Evolutionary conservation across 30 jellyfish, hydroid and myxozoan species (phyloP), one percentile per base, ranked within the genome.

Genomic region (Sanderia malayensis): DNA sequence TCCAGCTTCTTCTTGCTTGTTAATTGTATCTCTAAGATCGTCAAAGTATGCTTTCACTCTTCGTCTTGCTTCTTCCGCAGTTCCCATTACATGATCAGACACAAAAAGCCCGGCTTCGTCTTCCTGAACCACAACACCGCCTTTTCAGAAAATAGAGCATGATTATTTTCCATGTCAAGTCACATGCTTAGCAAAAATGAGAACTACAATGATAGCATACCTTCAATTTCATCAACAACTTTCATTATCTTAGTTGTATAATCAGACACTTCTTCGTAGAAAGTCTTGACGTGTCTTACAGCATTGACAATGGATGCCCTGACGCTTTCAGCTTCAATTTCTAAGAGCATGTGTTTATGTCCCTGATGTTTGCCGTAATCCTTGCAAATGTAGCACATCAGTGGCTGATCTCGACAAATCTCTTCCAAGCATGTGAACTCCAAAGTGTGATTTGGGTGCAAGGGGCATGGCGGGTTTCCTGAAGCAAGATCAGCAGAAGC

Each of bases 401-500:
- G 79, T 8, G 98, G 95, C 59, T 68, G 57, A 9, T 84, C 94
- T 31, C 82, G 70, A 72, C 98, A 92, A 21, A 30, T 41, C 44
- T 92, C 98, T 74, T 92, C 98, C 32, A 92, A 73, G 61, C 98
- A 92, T 31, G 96, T 92, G 76, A 92, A 92, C 79, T 92, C 98
- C 30, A 92, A 32, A 10, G 79, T 94, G 73, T 92, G 98, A 73
- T 88, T 85, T 53, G 62, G 85, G 47, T 92, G 98, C n/a, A 78
- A 85, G 18, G 87, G 87, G 58, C 98, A 92, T 0, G 95, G 94
- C n/a, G n/a, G n/a, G n/a, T n/a, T n/a, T n/a, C n/a, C n/a, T n/a
- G n/a, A n/a, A n/a, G n/a, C n/a, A n/a, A n/a, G n/a, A n/a, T n/a
- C n/a, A n/a, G n/a, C n/a, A n/a, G n/a, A n/a, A n/a, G n/a, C n/a